Conservation (phyloP, 2,888 invertebrate species). For the Platerodrilus igneus region DNA sequence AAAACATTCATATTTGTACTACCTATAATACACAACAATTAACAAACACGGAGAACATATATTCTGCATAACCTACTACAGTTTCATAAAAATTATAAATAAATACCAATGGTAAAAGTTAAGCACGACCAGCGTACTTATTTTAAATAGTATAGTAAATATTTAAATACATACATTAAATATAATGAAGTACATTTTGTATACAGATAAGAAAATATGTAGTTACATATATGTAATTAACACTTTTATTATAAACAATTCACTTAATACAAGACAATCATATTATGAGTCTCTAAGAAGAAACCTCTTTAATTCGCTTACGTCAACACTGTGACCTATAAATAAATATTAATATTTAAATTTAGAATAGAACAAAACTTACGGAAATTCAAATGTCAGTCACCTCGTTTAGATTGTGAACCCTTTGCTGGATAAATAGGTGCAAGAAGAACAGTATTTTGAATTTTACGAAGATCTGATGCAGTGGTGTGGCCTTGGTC, state of each 20-base stretch:
- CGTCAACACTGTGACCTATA: slow-evolving; percentile 44
- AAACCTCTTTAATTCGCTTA: slow-evolving; percentile 41
- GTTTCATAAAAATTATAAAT: slow-evolving; percentile 38
- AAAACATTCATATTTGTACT: no score
- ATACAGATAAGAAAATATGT: slow-evolving; percentile 26
- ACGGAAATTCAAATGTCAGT: slow-evolving; percentile 37
- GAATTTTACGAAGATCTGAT: slow-evolving; percentile 59
- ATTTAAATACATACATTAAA: slow-evolving; percentile 30
- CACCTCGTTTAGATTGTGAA: slow-evolving; percentile 17
- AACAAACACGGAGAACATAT: slow-evolving; percentile 38
- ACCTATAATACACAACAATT: slow-evolving; percentile 26
- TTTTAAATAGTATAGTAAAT: slow-evolving; percentile 21
- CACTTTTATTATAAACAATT: slow-evolving; percentile 27
- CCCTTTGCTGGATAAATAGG: slow-evolving; percentile 31
- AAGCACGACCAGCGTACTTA: slow-evolving; percentile 45
- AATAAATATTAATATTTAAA: slow-evolving; percentile 15
- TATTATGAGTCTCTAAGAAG: slow-evolving; percentile 40
- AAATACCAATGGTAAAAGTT: slow-evolving; percentile 31
- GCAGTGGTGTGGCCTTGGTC: slow-evolving; percentile 70
- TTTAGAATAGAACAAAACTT: slow-evolving; percentile 21
- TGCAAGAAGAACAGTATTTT: slow-evolving; percentile 36
- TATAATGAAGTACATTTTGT: slow-evolving; percentile 35
- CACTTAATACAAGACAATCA: slow-evolving; percentile 16
- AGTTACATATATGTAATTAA: slow-evolving; percentile 7
- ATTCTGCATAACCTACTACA: slow-evolving; percentile 31